These are phyloP conservation scores for Mamestra configurata DNA, from an alignment of 1,140 invertebrate genomes.

Conservation along the genomic window DNA sequence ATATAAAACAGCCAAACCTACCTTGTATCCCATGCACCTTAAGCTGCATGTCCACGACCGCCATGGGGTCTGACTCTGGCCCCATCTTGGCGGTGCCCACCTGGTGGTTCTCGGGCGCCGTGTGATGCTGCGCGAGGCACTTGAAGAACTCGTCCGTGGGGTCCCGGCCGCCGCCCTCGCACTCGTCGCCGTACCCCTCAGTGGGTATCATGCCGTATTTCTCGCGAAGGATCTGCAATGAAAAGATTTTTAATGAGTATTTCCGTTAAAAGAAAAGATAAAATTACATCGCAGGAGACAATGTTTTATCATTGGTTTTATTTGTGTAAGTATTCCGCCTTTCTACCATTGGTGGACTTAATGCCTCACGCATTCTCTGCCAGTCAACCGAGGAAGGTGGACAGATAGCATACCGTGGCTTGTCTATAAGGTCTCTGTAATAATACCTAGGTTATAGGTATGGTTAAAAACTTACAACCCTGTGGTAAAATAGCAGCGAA, in stretches of 20 bases:
- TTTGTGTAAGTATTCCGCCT: too few species aligned
- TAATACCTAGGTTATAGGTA: too few species aligned
- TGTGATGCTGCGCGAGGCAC: slow-evolving; percentile 87
- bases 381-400: too few species aligned
- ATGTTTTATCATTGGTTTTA: too few species aligned
- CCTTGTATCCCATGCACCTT: slow-evolving; percentile 88
- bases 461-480: too few species aligned
- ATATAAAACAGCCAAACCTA: slow-evolving; percentile 42
- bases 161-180: slow-evolving; percentile 89
- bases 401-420: too few species aligned
- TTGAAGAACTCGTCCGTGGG: slow-evolving; percentile 89
- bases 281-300: too few species aligned
- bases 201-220: slow-evolving; percentile 92
- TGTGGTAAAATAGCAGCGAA: too few species aligned
- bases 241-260: neutral
- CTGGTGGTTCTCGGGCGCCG: slow-evolving; percentile 89
- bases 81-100: slow-evolving; percentile 92
- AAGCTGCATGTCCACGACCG: slow-evolving; percentile 89
- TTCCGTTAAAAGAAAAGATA: too few species aligned
- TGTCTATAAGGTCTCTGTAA: too few species aligned
- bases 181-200: slow-evolving; percentile 90
- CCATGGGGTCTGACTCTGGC: slow-evolving; percentile 83
- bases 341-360: too few species aligned
- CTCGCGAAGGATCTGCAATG: slow-evolving; percentile 88
- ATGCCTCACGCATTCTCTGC: too few species aligned